These are phyloP conservation scores for Tringa solitaria DNA, from an alignment of 2,113 vertebrate genomes.

Conservation along the genomic window DNA sequence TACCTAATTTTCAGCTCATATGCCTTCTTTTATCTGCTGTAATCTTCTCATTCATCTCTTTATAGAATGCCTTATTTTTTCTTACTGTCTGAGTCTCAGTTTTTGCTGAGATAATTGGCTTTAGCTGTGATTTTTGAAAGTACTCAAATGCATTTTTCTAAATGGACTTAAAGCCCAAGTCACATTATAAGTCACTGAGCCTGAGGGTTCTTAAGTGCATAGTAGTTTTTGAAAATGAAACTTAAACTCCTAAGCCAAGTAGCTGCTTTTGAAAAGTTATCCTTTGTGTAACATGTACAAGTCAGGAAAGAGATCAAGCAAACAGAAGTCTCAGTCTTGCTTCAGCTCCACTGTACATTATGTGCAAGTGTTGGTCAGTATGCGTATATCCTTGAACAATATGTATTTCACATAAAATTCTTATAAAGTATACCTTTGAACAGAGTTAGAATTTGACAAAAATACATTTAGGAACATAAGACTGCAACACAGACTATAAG, in stretches of 20 bases:
- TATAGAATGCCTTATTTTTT: not conserved
- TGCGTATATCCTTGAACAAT: not conserved
- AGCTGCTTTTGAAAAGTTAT: not conserved
- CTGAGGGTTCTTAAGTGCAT: not conserved
- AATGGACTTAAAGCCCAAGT: not conserved
- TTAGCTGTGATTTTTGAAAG: not conserved
- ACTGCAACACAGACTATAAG: not conserved
- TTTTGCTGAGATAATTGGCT: not conserved
- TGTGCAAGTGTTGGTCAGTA: not conserved
- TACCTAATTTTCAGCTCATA: not conserved
- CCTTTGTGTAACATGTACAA: not conserved
- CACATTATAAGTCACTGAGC: not conserved
- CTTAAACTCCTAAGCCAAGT: not conserved
- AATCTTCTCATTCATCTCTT: not conserved
- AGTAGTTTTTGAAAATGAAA: not conserved
- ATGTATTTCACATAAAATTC: not conserved
- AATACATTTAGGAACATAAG: not conserved
- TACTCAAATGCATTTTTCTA: not conserved
- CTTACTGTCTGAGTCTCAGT: not conserved
- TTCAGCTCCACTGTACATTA: not conserved
- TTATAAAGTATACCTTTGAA: not conserved
- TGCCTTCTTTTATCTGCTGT: not conserved
- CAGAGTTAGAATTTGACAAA: not conserved
- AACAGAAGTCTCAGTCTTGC: not conserved
- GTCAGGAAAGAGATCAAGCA: not conserved